Base-by-base conservation (phyloP, 2,797 vertebrate species). In the Sarcoramphus papa region DNA sequence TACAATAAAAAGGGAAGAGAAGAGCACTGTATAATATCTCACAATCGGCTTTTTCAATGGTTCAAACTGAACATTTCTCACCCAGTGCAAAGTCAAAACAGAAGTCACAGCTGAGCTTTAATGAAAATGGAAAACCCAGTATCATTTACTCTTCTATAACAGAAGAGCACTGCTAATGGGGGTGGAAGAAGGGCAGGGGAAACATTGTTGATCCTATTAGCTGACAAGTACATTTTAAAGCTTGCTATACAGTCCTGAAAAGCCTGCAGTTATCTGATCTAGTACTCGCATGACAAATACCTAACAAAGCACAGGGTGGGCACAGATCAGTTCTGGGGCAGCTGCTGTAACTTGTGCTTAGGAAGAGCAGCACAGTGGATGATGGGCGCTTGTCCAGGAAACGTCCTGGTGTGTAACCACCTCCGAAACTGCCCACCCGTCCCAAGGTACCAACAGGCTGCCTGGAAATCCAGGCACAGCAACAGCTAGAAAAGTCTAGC, bases 401-500 rank as follows among this genome's bases (percentile, higher is more conserved):
- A 53, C 0, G 0, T 7, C 14, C n/a, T 24, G 33, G 22, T 11
- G 2, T 0, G 0, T 15, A 40, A 23, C 31, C 4, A 1, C 37
- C 22, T 47, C 15, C 2, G 8, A 12, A 78, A 20, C 9, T 6
- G 25, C 12, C 6, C 50, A 18, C 24, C 33, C 7, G 0, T 20
- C 25, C 7, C 31, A 4, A 20, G 24, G 19, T 7, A 18, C n/a
- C 62, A n/a, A 16, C 5, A 7, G 17, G 8, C 30, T 30, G 20
- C 70, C 47, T 17, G 6, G 47, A 70, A 62, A 63, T 5, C 43
- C 54, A 37, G 3, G 8, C 33, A 40, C 7, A 51, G 43, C 50
- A 18, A 20, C 60, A 64, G 43, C 62, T 13, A 3, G 7, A 23
- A 10, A 35, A 60, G 65, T 14, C 37, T 24, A 77, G 64, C 51